Percentiles rank a stretch among this genome's conserved stretches.
Conservation (phyloP, 1,140 invertebrate genomes). For the Drosophila ercepeae region DNA sequence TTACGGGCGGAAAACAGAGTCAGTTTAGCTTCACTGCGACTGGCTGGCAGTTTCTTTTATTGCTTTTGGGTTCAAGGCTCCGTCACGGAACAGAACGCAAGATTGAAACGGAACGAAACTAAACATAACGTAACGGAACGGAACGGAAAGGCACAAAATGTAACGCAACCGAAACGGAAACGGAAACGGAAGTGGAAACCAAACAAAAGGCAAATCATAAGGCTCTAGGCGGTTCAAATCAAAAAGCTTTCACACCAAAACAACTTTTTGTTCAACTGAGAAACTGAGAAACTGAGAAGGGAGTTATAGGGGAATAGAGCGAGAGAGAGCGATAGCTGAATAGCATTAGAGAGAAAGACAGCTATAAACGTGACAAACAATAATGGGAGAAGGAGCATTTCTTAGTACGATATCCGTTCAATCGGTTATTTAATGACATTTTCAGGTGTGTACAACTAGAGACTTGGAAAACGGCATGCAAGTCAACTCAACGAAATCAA, state of each 20-base stretch:
- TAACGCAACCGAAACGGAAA: neutral
- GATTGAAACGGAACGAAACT: conserved; percentile 31
- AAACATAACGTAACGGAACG: conserved; percentile 40
- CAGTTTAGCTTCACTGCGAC: conserved; percentile 16
- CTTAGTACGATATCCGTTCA: conserved; percentile 5
- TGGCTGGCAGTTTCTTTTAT: neutral
- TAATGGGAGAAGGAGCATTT: conserved; percentile 1
- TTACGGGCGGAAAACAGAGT: conserved; percentile 57
- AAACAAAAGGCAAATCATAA: neutral
- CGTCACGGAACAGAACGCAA: conserved; percentile 21
- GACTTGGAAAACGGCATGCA: conserved; percentile 17
- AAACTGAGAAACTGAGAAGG: too few relatives aligned
- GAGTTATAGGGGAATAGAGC: conserved; percentile 14
- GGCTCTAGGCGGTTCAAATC: neutral
- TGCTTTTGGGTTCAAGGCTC: conserved; percentile 23
- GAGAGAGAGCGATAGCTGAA: conserved; percentile 12
- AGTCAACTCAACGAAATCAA: conserved; percentile 8
- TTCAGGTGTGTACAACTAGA: conserved; percentile 18
- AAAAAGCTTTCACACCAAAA: conserved; percentile 13
- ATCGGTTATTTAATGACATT: conserved; percentile 8
- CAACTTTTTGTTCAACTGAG: conserved; percentile 16
- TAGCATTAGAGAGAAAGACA: conserved; percentile 33
- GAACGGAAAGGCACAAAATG: conserved; percentile 11
- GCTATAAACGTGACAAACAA: conserved; percentile 24
- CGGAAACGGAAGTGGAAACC: neutral